Conservation (phyloP, 37 sponge, comb jelly and placozoan genomes). For the Cliona cf. orientalis region DNA sequence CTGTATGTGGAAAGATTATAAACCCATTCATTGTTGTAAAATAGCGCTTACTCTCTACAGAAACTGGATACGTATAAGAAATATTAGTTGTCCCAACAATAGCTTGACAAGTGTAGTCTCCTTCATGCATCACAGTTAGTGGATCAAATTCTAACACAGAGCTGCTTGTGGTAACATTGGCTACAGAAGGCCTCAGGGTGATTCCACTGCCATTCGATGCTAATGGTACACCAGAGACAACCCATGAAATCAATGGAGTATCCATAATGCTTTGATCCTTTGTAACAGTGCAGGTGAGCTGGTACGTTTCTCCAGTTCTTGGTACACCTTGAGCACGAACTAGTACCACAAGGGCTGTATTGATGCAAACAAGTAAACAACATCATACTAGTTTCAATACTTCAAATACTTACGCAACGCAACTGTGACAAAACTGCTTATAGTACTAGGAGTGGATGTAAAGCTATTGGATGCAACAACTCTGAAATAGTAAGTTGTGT, state of each 20-base stretch:
- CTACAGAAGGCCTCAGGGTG: background rate
- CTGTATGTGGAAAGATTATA: background rate
- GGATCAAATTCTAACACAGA: slow-evolving; percentile 22
- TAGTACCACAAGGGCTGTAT: slow-evolving; percentile 4
- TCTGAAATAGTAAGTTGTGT: slow-evolving; percentile 31
- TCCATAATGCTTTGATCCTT: background rate
- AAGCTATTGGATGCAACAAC: slow-evolving; percentile 8
- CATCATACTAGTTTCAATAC: background rate
- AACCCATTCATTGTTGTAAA: background rate
- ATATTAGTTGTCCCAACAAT: background rate
- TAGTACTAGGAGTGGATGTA: background rate
- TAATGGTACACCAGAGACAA: background rate
- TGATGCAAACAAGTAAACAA: background rate
- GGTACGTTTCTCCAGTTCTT: background rate
- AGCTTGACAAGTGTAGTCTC: slow-evolving; percentile 12
- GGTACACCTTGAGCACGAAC: background rate
- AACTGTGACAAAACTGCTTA: background rate
- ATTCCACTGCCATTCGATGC: slow-evolving; percentile 15
- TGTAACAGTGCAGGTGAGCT: slow-evolving; percentile 3
- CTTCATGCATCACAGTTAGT: background rate
- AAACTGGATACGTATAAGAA: background rate
- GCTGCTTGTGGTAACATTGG: background rate
- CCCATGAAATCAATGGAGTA: background rate
- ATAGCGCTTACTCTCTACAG: background rate
- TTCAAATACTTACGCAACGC: slow-evolving; percentile 8